phyloP scores from a whole-genome alignment of 2,113 vertebrate species.

The Arothron firmamentum region DNA sequence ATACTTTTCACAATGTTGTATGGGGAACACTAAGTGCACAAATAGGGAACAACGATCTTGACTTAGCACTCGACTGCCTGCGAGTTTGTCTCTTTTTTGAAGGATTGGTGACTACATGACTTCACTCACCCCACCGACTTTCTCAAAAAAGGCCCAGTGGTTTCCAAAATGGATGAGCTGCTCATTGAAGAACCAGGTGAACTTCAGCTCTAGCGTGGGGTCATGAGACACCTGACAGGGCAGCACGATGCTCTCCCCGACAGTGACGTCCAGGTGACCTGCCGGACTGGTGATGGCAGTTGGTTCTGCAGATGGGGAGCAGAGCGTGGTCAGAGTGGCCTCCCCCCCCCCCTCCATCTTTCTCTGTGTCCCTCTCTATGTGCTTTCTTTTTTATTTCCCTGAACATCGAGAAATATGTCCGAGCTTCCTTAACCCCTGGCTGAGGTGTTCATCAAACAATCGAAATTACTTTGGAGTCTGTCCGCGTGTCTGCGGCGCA shows the following conservation, averaged over 20 bases:
- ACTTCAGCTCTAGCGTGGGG: constrained; percentile 86
- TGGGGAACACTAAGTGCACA: too few relatives aligned
- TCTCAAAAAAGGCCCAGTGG: constrained; percentile 91
- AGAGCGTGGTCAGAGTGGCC: neutral
- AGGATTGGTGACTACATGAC: neutral
- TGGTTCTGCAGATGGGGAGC: constrained; percentile 73
- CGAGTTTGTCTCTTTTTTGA: neutral
- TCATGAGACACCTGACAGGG: constrained; percentile 94
- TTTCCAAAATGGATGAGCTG: constrained; percentile 88
- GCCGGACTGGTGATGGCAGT: constrained; percentile 87
- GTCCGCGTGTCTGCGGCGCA: constrained; percentile 20
- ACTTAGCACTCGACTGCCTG: too few relatives aligned
- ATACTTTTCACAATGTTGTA: too few relatives aligned
- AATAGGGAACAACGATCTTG: too few relatives aligned
- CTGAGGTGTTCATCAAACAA: constrained; percentile 26
- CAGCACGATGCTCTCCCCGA: constrained; percentile 93
- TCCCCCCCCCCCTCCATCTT: neutral
- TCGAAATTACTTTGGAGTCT: constrained; percentile 41
- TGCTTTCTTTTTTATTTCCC: neutral
- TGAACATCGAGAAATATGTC: constrained; percentile 22
- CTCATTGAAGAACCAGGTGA: constrained; percentile 93
- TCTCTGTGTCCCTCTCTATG: too few relatives aligned
- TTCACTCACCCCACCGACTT: constrained; percentile 89
- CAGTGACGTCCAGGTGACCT: constrained; percentile 89
- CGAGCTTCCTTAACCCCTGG: constrained; percentile 6